phyloP scores from a whole-genome alignment of 2,797 vertebrate species.

The Spinibarbus caldwelli region DNA sequence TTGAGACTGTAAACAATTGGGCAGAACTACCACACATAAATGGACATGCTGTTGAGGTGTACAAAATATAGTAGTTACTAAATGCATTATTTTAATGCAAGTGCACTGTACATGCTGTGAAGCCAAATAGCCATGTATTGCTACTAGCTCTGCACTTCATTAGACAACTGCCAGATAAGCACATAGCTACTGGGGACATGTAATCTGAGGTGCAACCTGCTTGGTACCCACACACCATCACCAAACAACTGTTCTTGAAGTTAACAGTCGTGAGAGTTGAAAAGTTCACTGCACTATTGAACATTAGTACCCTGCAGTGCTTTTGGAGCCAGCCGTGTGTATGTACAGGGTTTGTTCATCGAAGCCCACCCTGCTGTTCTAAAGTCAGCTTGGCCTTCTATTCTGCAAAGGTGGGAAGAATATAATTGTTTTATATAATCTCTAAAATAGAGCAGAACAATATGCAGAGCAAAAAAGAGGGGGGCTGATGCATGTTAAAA shows the following conservation, averaged over 20 bases:
- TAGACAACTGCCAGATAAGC: constrained; percentile 22
- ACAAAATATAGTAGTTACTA: neutral
- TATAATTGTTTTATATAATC: constrained; percentile 73
- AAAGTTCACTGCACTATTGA: constrained; percentile 57
- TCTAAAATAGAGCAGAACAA: constrained; percentile 35
- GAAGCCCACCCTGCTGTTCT: constrained; percentile 70
- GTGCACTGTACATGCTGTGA: neutral
- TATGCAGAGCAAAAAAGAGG: constrained; percentile 5
- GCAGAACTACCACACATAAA: neutral
- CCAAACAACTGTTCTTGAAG: constrained; percentile 36
- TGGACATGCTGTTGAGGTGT: neutral
- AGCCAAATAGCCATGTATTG: neutral
- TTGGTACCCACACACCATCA: constrained; percentile 21
- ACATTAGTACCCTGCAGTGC: constrained; percentile 49
- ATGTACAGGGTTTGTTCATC: constrained; percentile 39
- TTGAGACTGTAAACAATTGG: neutral
- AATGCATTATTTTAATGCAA: neutral
- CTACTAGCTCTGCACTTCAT: neutral
- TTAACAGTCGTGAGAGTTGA: constrained; percentile 42
- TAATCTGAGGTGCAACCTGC: constrained; percentile 16
- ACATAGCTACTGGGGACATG: constrained; percentile 8
- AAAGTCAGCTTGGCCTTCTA: constrained; percentile 73
- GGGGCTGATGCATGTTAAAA: neutral
- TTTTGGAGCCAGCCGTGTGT: constrained; percentile 37
- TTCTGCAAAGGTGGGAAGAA: constrained; percentile 65